A percentile compares a stretch with the other conserved stretches of the same genome.
phyloP scores from a whole-genome alignment of 1,140 invertebrate species.

The Hesperophylax magnus region DNA sequence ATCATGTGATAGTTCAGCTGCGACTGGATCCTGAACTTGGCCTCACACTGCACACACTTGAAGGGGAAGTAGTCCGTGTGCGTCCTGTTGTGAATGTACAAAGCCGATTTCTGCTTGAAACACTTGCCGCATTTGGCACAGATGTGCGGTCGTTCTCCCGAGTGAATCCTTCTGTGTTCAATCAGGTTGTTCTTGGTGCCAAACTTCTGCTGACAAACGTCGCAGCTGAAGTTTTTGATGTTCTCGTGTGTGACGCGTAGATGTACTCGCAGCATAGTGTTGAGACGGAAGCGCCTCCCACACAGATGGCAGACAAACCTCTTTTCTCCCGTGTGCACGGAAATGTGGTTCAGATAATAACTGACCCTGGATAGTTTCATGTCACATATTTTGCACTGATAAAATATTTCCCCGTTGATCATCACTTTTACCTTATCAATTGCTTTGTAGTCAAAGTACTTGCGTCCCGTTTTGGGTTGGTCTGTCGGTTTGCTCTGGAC shows the following conservation, averaged over 20 bases:
- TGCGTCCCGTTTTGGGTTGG: constrained; percentile 20
- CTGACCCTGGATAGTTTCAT: constrained; percentile 74
- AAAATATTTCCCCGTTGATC: constrained; percentile 68
- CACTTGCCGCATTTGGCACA: constrained; percentile 88
- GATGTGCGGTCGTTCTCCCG: constrained; percentile 86
- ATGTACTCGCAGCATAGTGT: constrained; percentile 60
- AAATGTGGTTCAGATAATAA: constrained; percentile 73
- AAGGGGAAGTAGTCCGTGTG: constrained; percentile 52
- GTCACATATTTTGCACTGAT: constrained; percentile 72
- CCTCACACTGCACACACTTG: constrained; percentile 55
- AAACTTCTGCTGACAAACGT: constrained; percentile 65
- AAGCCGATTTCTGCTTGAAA: constrained; percentile 83
- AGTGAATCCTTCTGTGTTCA: constrained; percentile 73
- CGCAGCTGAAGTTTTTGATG: constrained; percentile 69
- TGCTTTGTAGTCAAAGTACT: constrained; percentile 60
- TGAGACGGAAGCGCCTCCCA: constrained; percentile 53
- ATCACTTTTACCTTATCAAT: constrained; percentile 65
- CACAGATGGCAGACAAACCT: constrained; percentile 56
- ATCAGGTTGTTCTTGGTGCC: constrained; percentile 65
- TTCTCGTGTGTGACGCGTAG: constrained; percentile 69
- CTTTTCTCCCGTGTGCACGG: constrained; percentile 66
- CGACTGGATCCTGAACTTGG: constrained; percentile 58
- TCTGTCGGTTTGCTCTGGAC: constrained; percentile 12
- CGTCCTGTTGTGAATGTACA: constrained; percentile 68
- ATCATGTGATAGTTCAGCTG: constrained; percentile 70